A percentile compares a stretch with the other conserved stretches of the same genome.
phyloP scores from a whole-genome alignment of 2,113 vertebrate species.

The Eudyptes chrysolophus region DNA sequence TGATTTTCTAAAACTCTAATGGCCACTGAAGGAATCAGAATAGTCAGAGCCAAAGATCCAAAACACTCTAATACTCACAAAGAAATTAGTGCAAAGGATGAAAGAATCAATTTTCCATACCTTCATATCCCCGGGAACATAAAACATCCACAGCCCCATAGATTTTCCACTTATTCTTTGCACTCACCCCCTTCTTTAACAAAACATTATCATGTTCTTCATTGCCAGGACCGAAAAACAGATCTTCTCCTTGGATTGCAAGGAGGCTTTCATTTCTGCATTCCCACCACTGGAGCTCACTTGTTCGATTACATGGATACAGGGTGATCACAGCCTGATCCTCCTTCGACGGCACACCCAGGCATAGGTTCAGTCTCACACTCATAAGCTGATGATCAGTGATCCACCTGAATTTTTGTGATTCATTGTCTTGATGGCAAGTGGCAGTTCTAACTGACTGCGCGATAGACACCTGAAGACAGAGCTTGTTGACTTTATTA shows the following conservation, averaged over 20 bases:
- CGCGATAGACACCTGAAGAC: constrained; percentile 71
- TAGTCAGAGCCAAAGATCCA: not conserved
- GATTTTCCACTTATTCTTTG: constrained; percentile 85
- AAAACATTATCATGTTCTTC: constrained; percentile 82
- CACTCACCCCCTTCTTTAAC: constrained; percentile 78
- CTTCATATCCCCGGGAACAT: constrained; percentile 85
- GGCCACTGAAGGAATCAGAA: not conserved
- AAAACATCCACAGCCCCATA: constrained; percentile 77
- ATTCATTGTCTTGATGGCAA: constrained; percentile 75
- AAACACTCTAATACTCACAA: not conserved
- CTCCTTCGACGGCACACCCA: constrained; percentile 74
- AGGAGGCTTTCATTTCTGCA: constrained; percentile 92
- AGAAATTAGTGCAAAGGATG: not conserved
- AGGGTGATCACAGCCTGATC: constrained; percentile 79
- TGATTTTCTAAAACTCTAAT: not conserved
- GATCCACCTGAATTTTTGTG: constrained; percentile 89
- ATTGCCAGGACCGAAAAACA: constrained; percentile 87
- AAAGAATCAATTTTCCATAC: constrained; percentile 62
- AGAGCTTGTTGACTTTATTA: constrained; percentile 83
- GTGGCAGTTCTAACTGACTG: constrained; percentile 60
- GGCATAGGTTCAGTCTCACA: constrained; percentile 81
- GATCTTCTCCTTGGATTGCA: constrained; percentile 76
- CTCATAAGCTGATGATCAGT: constrained; percentile 86
- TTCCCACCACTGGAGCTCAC: constrained; percentile 86
- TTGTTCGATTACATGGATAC: constrained; percentile 80